A percentile compares a stretch with the other conserved stretches of the same genome.
Conservation (phyloP, 2,113 vertebrate species). For the Egretta garzetta region DNA sequence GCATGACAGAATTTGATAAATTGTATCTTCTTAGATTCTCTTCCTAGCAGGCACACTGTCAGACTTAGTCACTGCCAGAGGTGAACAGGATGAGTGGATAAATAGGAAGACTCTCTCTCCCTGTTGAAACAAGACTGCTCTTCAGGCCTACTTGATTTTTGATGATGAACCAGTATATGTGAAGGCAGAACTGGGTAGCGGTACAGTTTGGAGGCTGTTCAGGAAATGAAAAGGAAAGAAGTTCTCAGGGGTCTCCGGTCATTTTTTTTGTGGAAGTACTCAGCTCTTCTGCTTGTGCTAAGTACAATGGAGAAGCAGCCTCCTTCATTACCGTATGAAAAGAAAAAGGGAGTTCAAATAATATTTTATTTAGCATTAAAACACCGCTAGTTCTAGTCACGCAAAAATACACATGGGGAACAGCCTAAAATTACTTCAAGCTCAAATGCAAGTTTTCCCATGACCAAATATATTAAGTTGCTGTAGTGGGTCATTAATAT, state of each 20-base stretch:
- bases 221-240: not conserved
- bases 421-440: not conserved
- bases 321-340: not conserved
- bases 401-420: not conserved
- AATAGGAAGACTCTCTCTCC: not conserved
- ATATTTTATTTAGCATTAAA: not conserved
- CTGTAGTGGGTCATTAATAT: not conserved
- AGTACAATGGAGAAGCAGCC: not conserved
- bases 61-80: conserved; percentile 19
- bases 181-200: not conserved
- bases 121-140: conserved; percentile 5
- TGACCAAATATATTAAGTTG: not conserved
- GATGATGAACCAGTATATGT: not conserved
- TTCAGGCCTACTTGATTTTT: not conserved
- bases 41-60: conserved; percentile 34
- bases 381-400: not conserved
- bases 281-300: not conserved
- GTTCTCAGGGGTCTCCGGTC: not conserved
- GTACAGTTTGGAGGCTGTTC: not conserved
- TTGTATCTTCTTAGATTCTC: conserved; percentile 40
- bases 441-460: not conserved
- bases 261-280: not conserved
- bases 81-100: not conserved
- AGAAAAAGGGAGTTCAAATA: not conserved
- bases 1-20: conserved; percentile 28